phyloP scores from a whole-genome alignment of 2,797 vertebrate species.

The Fistularia commersonii region DNA sequence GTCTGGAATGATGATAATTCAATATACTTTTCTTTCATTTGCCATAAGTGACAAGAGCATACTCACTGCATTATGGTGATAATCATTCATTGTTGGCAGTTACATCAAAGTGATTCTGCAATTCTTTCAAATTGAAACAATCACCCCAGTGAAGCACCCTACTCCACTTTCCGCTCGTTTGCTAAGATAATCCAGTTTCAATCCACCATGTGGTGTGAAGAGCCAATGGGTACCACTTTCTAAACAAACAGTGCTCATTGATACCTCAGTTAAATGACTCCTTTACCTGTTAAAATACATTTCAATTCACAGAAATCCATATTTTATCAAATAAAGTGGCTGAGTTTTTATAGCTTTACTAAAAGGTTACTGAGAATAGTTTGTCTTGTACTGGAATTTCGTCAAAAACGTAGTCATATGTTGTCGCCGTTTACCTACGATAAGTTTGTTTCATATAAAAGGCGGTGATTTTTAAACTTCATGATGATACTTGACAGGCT shows the following conservation, averaged over 20 bases:
- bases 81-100: conserved; percentile 12
- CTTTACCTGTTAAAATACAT: conserved; percentile 29
- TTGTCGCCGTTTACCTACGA: too few relatives aligned
- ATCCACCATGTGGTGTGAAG: background rate
- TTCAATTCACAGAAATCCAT: conserved; percentile 23
- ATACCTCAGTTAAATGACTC: conserved; percentile 14
- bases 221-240: background rate
- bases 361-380: conserved; percentile 20
- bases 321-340: conserved; percentile 39
- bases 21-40: conserved; percentile 7
- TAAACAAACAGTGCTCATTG: conserved; percentile 4
- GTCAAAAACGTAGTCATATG: too few relatives aligned
- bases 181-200: conserved; percentile 10
- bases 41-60: conserved; percentile 8
- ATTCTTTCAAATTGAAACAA: conserved; percentile 13
- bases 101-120: conserved; percentile 13
- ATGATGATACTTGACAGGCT: too few relatives aligned
- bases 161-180: background rate
- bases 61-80: conserved; percentile 17
- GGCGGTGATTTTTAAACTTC: too few relatives aligned
- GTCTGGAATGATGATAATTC: conserved; percentile 26
- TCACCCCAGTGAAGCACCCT: background rate
- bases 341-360: conserved; percentile 33
- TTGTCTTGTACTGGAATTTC: too few relatives aligned
- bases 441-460: too few relatives aligned